phyloP scores from a whole-genome alignment of 2,797 vertebrate species.

The Silurus lanzhouensis region DNA sequence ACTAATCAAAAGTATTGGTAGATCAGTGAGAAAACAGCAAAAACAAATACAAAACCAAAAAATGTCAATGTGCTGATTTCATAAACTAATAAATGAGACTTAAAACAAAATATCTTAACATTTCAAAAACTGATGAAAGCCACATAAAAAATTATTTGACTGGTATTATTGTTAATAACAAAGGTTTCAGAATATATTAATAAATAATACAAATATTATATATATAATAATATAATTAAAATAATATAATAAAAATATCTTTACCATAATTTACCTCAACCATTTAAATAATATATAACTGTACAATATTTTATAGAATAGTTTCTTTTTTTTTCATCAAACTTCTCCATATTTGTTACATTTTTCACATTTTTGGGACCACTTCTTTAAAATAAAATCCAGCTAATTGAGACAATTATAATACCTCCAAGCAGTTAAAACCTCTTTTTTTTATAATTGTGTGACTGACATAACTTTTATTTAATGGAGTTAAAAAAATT shows the following conservation, averaged over 20 bases:
- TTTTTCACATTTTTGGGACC: background rate
- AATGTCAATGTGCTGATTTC: background rate
- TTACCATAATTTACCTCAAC: background rate
- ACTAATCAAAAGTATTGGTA: background rate
- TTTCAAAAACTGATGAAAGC: background rate
- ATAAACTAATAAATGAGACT: background rate
- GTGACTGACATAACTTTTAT: too few species aligned
- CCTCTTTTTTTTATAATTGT: too few species aligned
- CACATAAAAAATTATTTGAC: background rate
- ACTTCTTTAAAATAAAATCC: background rate
- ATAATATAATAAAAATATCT: background rate
- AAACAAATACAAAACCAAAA: background rate
- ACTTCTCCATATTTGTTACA: background rate
- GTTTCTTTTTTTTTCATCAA: too few species aligned
- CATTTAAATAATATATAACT: background rate
- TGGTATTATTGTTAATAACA: background rate
- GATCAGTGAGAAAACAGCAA: background rate
- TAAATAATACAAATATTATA: too few species aligned
- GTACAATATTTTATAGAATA: background rate
- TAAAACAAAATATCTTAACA: background rate
- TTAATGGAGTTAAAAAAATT: background rate
- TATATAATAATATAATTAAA: too few species aligned
- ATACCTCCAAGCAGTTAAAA: background rate
- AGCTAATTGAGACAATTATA: background rate
- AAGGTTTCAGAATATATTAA: background rate